phyloP scores from a whole-genome alignment of 1,140 invertebrate species.

The Brachionus paranguensis region DNA sequence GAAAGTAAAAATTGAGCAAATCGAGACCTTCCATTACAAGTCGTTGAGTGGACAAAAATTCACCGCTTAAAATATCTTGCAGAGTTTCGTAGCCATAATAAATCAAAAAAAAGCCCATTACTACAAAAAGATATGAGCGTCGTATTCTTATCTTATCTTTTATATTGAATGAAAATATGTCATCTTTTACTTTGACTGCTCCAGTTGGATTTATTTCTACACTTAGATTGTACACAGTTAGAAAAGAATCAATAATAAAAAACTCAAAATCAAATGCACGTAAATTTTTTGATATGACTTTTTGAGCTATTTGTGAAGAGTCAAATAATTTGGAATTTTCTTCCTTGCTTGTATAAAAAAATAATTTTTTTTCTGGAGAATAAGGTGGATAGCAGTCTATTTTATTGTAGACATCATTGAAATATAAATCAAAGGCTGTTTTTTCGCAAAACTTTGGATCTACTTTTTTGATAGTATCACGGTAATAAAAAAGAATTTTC shows the following conservation, averaged over 20 bases:
- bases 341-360: background rate
- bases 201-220: background rate
- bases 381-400: background rate
- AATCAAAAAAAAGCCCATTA: background rate
- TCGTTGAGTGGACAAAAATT: conserved; percentile 1
- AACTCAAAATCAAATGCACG: background rate
- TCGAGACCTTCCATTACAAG: background rate
- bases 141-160: background rate
- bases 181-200: background rate
- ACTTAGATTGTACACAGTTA: background rate
- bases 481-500: background rate
- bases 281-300: conserved; percentile 3
- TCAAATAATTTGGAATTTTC: background rate
- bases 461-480: background rate
- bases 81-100: conserved; percentile 16
- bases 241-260: background rate
- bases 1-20: background rate
- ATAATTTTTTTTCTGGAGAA: background rate
- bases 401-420: background rate
- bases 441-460: background rate
- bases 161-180: conserved; percentile 11
- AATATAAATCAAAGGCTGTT: conserved; percentile 26
- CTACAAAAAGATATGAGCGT: background rate
- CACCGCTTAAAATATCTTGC: background rate
- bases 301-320: background rate